Evolutionary conservation across 2,888 invertebrate genomes (phyloP).

Genomic region (Tanytarsus gracilentus): DNA sequence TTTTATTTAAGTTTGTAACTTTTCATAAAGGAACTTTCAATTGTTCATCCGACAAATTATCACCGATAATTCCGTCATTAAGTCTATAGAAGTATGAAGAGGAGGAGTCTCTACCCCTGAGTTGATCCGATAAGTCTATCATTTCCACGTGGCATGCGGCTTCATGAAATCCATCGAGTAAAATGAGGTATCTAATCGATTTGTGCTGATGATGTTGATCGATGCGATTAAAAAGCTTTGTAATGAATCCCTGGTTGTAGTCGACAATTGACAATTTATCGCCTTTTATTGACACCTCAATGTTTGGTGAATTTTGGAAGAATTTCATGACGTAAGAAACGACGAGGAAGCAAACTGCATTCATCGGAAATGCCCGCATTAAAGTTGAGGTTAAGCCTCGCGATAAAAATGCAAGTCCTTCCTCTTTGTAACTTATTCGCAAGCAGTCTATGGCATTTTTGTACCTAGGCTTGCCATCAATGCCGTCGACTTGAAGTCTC

Average conservation of each 20-base stretch:
- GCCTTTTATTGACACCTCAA: not conserved
- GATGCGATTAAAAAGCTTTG: not conserved
- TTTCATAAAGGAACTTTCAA: not conserved
- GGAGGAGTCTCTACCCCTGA: conserved; percentile 23
- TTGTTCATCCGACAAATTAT: conserved; percentile 16
- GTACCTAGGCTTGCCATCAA: conserved; percentile 49
- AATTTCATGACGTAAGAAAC: conserved; percentile 64
- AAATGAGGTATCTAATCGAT: not conserved
- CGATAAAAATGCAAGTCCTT: conserved; percentile 64
- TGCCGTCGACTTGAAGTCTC: conserved; percentile 66
- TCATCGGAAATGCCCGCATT: conserved; percentile 82
- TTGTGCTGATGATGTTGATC: not conserved
- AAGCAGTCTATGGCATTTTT: conserved; percentile 65
- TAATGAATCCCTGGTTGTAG: conserved; percentile 9
- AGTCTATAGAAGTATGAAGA: conserved; percentile 14
- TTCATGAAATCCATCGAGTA: conserved; percentile 28
- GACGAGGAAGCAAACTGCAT: conserved; percentile 84
- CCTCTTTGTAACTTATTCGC: conserved; percentile 54
- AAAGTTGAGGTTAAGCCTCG: conserved; percentile 70
- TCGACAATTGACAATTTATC: conserved; percentile 2
- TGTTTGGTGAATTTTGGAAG: conserved; percentile 26
- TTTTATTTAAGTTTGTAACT: not conserved
- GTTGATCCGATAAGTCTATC: conserved; percentile 14
- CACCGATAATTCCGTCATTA: conserved; percentile 1
- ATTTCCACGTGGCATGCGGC: conserved; percentile 21